Conservation (phyloP, 2,113 vertebrate species). For the Oryzias melastigma region DNA sequence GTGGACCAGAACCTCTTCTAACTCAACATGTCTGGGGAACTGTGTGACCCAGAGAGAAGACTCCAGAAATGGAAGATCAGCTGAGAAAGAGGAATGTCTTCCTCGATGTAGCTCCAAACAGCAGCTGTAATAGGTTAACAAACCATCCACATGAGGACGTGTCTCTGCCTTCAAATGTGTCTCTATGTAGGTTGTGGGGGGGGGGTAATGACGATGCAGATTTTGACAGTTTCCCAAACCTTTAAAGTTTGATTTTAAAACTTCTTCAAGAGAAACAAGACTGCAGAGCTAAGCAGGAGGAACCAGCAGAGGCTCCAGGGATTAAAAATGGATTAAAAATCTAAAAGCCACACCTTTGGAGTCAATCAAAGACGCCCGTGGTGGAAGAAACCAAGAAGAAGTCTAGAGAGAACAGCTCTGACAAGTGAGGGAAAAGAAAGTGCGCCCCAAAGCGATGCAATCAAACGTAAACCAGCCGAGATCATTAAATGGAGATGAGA, state of each 20-base stretch:
- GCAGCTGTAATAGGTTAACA: neutral
- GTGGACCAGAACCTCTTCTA: constrained; percentile 20
- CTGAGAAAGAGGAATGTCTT: too few species aligned
- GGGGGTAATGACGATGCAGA: constrained; percentile 39
- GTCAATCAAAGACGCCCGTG: constrained; percentile 65
- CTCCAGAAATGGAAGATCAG: constrained; percentile 3
- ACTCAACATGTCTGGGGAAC: constrained; percentile 6
- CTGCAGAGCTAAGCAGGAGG: constrained; percentile 13
- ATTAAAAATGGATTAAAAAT: constrained; percentile 63
- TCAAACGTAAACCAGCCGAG: constrained; percentile 51
- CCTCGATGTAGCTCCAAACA: too few species aligned
- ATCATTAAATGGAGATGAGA: constrained; percentile 60
- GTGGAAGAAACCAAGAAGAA: constrained; percentile 62
- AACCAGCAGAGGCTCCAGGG: constrained; percentile 40
- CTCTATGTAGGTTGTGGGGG: too few species aligned
- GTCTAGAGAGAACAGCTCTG: constrained; percentile 45
- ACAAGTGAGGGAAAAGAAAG: constrained; percentile 55
- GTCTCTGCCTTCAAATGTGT: too few species aligned
- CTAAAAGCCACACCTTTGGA: constrained; percentile 72
- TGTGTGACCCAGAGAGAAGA: constrained; percentile 25
- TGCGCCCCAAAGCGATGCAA: constrained; percentile 63
- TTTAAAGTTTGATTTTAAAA: constrained; percentile 53
- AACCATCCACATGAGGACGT: constrained; percentile 6
- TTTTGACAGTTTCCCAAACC: constrained; percentile 41
- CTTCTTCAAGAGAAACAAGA: constrained; percentile 43